Evolutionary conservation across 2,888 invertebrate genomes (phyloP).

Genomic region (Acronicta leporina): DNA sequence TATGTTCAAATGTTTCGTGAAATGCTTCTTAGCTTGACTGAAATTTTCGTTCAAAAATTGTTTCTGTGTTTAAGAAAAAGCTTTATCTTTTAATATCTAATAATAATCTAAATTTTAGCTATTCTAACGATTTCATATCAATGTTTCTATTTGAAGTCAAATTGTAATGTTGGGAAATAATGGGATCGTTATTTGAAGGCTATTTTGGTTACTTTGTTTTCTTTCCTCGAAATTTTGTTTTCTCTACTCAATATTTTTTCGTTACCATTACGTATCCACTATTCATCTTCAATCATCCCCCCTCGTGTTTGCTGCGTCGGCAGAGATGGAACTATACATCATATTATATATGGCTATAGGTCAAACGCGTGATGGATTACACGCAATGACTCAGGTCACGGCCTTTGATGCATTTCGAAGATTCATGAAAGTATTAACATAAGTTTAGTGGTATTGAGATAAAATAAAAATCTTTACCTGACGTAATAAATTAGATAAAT

Average conservation of each 20-base stretch:
- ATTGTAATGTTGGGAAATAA: too few relatives aligned
- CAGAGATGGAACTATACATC: conserved; percentile 33
- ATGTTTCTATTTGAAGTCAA: background rate
- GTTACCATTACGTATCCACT: background rate
- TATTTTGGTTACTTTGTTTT: too few relatives aligned
- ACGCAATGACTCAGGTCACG: conserved; percentile 24
- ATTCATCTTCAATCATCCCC: conserved; percentile 31
- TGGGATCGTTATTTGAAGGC: too few relatives aligned
- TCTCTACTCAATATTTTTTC: too few relatives aligned
- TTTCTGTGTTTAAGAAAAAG: background rate
- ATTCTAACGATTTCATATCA: background rate
- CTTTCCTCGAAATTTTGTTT: too few relatives aligned
- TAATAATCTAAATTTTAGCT: background rate
- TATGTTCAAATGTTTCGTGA: conserved; percentile 31
- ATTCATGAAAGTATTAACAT: conserved; percentile 17
- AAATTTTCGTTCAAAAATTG: conserved; percentile 27
- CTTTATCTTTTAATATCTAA: background rate
- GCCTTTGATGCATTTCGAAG: conserved; percentile 16
- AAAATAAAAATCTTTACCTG: too few relatives aligned
- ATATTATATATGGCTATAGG: conserved; percentile 33
- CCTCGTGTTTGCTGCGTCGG: conserved; percentile 22
- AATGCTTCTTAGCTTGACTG: background rate
- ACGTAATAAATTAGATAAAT: too few relatives aligned
- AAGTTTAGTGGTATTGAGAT: background rate
- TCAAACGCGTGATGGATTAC: conserved; percentile 54